Conservation (phyloP, 2,797 vertebrate genomes). For the Malacoraja senta region DNA sequence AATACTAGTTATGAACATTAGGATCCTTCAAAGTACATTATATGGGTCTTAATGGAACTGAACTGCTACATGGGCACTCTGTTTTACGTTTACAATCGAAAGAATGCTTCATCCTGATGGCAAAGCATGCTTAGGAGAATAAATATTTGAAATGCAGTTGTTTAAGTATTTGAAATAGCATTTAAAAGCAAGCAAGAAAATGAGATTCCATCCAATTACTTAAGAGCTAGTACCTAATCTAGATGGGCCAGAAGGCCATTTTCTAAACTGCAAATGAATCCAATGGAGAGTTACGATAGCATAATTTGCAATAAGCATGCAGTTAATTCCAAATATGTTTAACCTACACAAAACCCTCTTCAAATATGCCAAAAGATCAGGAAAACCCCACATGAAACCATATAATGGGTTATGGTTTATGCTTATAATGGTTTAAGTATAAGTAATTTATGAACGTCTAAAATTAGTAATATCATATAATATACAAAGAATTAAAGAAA, state of each 20-base stretch:
- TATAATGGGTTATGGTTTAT: neutral
- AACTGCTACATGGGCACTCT: neutral
- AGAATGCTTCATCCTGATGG: too few relatives aligned
- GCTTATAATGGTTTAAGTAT: neutral
- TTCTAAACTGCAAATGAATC: neutral
- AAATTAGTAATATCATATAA: neutral
- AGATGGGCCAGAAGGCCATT: neutral
- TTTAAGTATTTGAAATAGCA: neutral
- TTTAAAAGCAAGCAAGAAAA: neutral
- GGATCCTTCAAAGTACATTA: neutral
- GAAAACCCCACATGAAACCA: neutral
- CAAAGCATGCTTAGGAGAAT: too few relatives aligned
- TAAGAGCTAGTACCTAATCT: neutral
- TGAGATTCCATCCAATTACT: neutral
- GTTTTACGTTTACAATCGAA: neutral
- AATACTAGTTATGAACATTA: constrained; percentile 1
- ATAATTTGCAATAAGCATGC: neutral
- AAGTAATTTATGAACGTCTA: neutral
- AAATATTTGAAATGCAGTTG: neutral
- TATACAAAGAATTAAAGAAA: neutral
- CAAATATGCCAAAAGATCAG: neutral
- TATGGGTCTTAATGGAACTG: neutral
- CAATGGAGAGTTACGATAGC: neutral
- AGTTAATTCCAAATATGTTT: neutral
- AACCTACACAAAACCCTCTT: neutral